A percentile compares a stretch with the other conserved stretches of the same genome.
phyloP scores from a whole-genome alignment of 2,113 vertebrate species.

The Nansenia antarctica region DNA sequence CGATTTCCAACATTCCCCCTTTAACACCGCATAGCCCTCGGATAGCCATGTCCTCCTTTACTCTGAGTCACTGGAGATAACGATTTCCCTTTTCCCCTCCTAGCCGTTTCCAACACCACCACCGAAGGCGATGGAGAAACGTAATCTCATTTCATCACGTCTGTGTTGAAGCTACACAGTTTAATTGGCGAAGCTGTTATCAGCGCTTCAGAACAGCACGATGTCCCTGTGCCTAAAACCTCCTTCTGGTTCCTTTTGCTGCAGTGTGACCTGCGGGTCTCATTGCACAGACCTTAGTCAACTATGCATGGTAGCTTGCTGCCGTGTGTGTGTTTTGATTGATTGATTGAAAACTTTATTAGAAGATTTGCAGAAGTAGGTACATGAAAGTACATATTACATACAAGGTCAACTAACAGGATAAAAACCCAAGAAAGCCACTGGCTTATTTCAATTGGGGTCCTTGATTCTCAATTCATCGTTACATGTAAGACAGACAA shows the following conservation, averaged over 20 bases:
- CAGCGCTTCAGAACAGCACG: neutral
- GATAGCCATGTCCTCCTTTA: neutral
- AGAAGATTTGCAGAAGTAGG: no score
- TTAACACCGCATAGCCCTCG: neutral
- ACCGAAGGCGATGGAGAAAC: neutral
- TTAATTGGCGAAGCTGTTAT: neutral
- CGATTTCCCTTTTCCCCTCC: neutral
- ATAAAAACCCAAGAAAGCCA: no score
- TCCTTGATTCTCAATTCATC: no score
- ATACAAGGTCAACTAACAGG: no score
- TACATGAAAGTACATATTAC: no score
- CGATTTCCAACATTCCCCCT: neutral
- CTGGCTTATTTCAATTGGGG: no score
- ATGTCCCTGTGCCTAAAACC: neutral
- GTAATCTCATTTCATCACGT: constrained; percentile 1
- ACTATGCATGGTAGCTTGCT: no score
- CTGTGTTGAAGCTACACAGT: neutral
- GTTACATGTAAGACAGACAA: no score
- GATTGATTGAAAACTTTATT: no score
- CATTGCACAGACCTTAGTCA: neutral
- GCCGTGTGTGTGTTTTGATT: no score
- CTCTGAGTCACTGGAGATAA: neutral
- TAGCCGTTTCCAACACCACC: neutral
- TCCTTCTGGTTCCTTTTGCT: neutral
- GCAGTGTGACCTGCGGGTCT: neutral